Base-by-base conservation (phyloP, 2,888 invertebrate species). In the Protula sp. region DNA sequence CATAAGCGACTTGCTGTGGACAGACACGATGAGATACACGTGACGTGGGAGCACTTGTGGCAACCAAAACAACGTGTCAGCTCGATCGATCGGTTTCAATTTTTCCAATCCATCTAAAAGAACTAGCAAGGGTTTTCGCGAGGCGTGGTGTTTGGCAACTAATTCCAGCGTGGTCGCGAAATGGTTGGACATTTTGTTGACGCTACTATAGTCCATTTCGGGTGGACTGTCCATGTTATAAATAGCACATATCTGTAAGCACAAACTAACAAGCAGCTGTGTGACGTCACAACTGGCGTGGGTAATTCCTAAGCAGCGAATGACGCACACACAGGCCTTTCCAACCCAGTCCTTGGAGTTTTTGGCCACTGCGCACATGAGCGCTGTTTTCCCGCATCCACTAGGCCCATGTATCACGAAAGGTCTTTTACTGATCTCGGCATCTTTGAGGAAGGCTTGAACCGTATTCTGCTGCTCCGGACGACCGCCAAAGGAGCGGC, bases 201-300 rank as follows among this genome's bases (percentile, higher is more conserved):
- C 38, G 27, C 48, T 60, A 26, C 29, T 24, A n/a, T 29, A 24
- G 29, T 58, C 38, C 26, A n/a, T 27, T 31, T 27, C 50, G 9
- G 48, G 19, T 29, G 58, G 58, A 1, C 55, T 53, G 22, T 61
- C 61, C 24, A 61, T 48, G 48, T 60, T 61, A 55, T 61, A 61
- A 24, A 60, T 31, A 1, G 55, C 24, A 27, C 57, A 57, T 19
- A 57, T 57, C 29, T 57, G 57, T 19, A 57, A 29, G 38, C 57
- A 57, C 14, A 57, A 28, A 45, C 52, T 53, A 9, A 57, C 28
- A 24, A 57, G 52, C 52, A 57, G 30, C 5, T 47, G 30, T 2
- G 30, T 27, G n/a, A 57, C 52, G 31, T 57, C 52, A 4, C 30
- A 24, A 31, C 57, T 57, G 24, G 30, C 27, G 52, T 53, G 52